Conservation (phyloP, 2,797 vertebrate species). For the Gadopsis bispinosus region DNA sequence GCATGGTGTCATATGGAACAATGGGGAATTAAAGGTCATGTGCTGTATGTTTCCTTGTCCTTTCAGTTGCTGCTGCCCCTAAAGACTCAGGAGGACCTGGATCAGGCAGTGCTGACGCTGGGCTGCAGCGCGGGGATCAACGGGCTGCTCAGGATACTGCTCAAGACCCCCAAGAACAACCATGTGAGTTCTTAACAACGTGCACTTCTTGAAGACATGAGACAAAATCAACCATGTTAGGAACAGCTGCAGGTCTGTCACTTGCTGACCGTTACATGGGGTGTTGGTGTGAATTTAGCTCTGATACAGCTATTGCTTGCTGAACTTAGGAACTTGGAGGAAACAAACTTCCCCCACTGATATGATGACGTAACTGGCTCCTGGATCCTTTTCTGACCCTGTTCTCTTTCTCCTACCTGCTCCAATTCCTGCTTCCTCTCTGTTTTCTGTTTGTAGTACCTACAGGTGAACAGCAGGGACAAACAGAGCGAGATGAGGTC, state of each 20-base stretch:
- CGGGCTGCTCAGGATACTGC: constrained; percentile 88
- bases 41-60: constrained; percentile 54
- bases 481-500: constrained; percentile 94
- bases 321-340: constrained; percentile 4
- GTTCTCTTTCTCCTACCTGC: constrained; percentile 45
- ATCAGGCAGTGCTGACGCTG: constrained; percentile 87
- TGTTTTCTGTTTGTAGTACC: constrained; percentile 77
- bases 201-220: background rate
- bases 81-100: constrained; percentile 93
- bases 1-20: constrained; percentile 20
- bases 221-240: background rate
- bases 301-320: background rate
- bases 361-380: constrained; percentile 32
- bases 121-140: constrained; percentile 86
- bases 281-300: background rate
- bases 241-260: background rate
- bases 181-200: constrained; percentile 81
- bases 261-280: background rate
- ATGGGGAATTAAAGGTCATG: constrained; percentile 49
- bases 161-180: constrained; percentile 90
- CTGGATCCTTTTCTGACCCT: constrained; percentile 23
- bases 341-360: constrained; percentile 8
- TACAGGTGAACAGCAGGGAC: constrained; percentile 90
- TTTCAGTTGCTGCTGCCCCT: constrained; percentile 88
- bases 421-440: constrained; percentile 1